phyloP scores from a whole-genome alignment of 2,113 vertebrate species.

The Pluvialis apricaria region DNA sequence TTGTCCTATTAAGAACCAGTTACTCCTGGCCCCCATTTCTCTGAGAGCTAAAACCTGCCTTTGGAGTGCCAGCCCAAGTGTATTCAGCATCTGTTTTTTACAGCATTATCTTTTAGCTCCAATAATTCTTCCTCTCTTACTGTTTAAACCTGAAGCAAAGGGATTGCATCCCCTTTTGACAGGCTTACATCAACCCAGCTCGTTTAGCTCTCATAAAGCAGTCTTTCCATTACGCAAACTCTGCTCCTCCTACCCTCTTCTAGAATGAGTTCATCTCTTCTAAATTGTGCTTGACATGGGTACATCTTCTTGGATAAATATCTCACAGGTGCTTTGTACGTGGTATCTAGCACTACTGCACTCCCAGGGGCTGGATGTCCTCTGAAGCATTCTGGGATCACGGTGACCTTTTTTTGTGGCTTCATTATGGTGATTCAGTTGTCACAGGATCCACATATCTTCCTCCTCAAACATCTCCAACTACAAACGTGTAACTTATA shows the following conservation, averaged over 20 bases:
- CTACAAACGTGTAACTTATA: not conserved
- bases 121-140: not conserved
- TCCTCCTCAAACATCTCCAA: not conserved
- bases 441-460: not conserved
- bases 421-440: not conserved
- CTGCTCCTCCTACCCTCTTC: not conserved
- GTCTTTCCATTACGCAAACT: not conserved
- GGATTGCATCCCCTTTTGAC: not conserved
- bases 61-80: not conserved
- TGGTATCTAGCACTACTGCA: not conserved
- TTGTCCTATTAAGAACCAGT: not conserved
- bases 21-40: not conserved
- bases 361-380: not conserved
- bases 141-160: not conserved
- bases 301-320: not conserved
- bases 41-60: not conserved
- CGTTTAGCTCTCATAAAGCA: not conserved
- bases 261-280: not conserved
- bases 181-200: not conserved
- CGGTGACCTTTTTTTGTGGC: not conserved
- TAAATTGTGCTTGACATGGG: not conserved
- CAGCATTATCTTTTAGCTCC: not conserved
- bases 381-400: not conserved
- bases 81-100: rapidly evolving
- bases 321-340: not conserved